phyloP scores from a whole-genome alignment of 2,113 vertebrate species.

The Forbesichthys agassizii region DNA sequence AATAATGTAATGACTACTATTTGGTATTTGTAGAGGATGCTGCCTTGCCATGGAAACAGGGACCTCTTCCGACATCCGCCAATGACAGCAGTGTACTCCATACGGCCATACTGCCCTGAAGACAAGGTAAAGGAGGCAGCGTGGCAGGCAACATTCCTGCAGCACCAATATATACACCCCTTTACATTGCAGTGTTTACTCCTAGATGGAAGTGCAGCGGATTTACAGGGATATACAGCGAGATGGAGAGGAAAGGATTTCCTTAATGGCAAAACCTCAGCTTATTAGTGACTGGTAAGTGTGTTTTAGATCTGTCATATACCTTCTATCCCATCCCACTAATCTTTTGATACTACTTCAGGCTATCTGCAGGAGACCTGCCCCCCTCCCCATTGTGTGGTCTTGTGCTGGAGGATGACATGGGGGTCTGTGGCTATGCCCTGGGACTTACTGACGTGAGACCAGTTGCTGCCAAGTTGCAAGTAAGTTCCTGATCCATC shows the following conservation, averaged over 20 bases:
- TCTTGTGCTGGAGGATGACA: conserved; percentile 90
- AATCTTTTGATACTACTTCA: conserved; percentile 45
- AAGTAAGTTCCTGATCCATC: conserved; percentile 84
- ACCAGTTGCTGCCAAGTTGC: conserved; percentile 84
- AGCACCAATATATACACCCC: too few relatives aligned
- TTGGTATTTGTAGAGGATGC: conserved; percentile 84
- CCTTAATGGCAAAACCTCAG: conserved; percentile 78
- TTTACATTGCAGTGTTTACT: not conserved
- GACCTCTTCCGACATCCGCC: conserved; percentile 93
- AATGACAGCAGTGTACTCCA: conserved; percentile 88
- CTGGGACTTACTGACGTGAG: conserved; percentile 87
- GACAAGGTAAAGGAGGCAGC: conserved; percentile 85
- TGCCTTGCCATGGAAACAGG: conserved; percentile 94
- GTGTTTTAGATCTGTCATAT: not conserved
- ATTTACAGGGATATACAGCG: conserved; percentile 90
- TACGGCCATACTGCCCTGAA: conserved; percentile 87
- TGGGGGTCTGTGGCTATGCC: conserved; percentile 90
- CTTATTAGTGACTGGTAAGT: conserved; percentile 88
- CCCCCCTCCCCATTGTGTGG: conserved; percentile 86
- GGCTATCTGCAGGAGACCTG: conserved; percentile 85
- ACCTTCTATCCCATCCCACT: not conserved
- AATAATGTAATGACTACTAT: not conserved
- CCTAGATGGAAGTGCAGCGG: conserved; percentile 86
- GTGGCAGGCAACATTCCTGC: not conserved
- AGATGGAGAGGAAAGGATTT: conserved; percentile 75